A percentile compares a stretch with the other conserved stretches of the same genome.
These are phyloP conservation scores for Salvelinus alpinus DNA, from an alignment of 2,113 vertebrate genomes.

Conservation along the genomic window DNA sequence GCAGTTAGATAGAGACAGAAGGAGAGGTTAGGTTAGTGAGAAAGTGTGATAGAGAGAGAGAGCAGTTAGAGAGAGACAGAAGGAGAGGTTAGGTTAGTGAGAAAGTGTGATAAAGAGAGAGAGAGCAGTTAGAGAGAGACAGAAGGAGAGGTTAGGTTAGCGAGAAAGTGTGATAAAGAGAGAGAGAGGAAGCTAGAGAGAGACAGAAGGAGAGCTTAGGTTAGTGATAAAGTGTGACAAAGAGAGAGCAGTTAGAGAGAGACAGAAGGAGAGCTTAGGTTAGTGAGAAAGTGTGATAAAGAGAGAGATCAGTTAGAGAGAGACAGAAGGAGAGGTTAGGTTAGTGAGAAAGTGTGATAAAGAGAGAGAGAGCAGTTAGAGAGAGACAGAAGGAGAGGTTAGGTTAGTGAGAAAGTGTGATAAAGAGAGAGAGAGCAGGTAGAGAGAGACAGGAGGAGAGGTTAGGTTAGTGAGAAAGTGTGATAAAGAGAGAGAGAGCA, in stretches of 20 bases:
- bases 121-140: neutral
- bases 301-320: neutral
- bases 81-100: too few species aligned
- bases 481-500: neutral
- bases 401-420: neutral
- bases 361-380: neutral
- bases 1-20: neutral
- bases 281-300: neutral
- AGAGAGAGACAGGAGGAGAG: too few species aligned
- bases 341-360: neutral
- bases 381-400: neutral
- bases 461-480: too few species aligned
- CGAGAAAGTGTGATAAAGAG: neutral
- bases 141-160: neutral
- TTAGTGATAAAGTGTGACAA: neutral
- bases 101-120: neutral
- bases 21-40: too few species aligned
- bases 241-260: neutral
- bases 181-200: neutral
- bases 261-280: neutral
- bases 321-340: neutral
- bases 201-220: neutral
- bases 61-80: neutral
- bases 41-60: neutral
- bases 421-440: neutral